These are phyloP conservation scores for Picathartes gymnocephalus DNA, from an alignment of 2,113 vertebrate genomes.

Conservation along the genomic window DNA sequence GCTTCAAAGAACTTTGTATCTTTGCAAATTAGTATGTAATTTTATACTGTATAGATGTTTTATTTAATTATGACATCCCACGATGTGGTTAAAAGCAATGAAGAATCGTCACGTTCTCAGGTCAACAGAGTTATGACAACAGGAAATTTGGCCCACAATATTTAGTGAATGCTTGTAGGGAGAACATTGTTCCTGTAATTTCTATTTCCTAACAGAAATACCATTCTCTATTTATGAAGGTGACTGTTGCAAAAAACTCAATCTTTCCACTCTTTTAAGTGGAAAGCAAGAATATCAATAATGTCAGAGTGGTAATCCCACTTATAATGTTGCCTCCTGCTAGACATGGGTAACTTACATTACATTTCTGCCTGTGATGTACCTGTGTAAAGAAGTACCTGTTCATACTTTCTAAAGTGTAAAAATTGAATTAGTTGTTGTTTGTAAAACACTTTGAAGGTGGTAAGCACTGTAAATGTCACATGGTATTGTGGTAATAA, in stretches of 20 bases:
- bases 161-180: background rate
- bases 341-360: background rate
- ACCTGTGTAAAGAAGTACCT: background rate
- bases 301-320: background rate
- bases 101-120: background rate
- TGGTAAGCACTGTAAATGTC: background rate
- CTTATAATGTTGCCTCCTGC: background rate
- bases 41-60: background rate
- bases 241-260: background rate
- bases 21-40: background rate
- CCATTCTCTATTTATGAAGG: background rate
- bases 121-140: background rate
- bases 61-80: background rate
- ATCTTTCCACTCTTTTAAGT: background rate
- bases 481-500: background rate
- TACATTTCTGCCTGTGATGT: background rate
- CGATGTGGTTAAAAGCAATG: background rate
- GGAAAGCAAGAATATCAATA: background rate
- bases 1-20: background rate
- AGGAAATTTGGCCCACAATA: background rate
- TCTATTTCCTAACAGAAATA: background rate
- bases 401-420: background rate
- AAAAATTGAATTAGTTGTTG: background rate
- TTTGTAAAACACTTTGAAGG: background rate
- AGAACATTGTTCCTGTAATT: background rate